phyloP scores from a whole-genome alignment of 1,140 invertebrate species.

The Drosophila funebris region DNA sequence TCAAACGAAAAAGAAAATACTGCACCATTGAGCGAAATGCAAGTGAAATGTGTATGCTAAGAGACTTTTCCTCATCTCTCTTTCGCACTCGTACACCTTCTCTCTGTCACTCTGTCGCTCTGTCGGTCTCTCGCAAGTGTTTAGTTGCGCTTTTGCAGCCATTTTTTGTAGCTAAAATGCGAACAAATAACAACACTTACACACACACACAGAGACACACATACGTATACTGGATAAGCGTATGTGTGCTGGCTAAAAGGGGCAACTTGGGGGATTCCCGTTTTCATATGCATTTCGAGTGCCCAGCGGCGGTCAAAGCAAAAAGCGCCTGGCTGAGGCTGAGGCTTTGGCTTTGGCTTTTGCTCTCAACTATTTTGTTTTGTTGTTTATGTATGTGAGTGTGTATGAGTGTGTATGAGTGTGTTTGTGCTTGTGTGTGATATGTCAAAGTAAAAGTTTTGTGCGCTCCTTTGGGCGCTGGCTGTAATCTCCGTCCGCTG shows the following conservation, averaged over 20 bases:
- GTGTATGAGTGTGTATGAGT: slow-evolving; percentile 4
- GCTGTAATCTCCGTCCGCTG: slow-evolving; percentile 75
- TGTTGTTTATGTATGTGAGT: slow-evolving; percentile 18
- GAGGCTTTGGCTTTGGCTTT: slow-evolving; percentile 48
- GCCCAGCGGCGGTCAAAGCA: slow-evolving; percentile 74
- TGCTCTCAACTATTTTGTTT: slow-evolving; percentile 54
- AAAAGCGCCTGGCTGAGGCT: slow-evolving; percentile 52
- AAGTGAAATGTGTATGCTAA: slow-evolving; percentile 28
- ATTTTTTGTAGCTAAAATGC: slow-evolving; percentile 72
- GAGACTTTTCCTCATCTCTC: background rate
- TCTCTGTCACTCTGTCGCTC: background rate
- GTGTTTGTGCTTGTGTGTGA: slow-evolving; percentile 44
- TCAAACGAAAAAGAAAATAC: slow-evolving; percentile 74
- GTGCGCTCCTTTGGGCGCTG: slow-evolving; percentile 64
- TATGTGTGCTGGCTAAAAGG: background rate
- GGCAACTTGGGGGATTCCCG: slow-evolving; percentile 16
- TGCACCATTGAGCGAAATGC: slow-evolving; percentile 21
- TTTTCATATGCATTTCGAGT: slow-evolving; percentile 66
- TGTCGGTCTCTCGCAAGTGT: slow-evolving; percentile 26
- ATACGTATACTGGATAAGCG: slow-evolving; percentile 11
- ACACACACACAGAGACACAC: slow-evolving; percentile 31
- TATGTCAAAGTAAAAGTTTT: slow-evolving; percentile 78
- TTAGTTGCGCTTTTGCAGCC: slow-evolving; percentile 74
- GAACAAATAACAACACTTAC: slow-evolving; percentile 34
- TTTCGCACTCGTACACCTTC: background rate